Base-by-base conservation (phyloP, 2,797 vertebrate species). In the Phalloptychus januarius region DNA sequence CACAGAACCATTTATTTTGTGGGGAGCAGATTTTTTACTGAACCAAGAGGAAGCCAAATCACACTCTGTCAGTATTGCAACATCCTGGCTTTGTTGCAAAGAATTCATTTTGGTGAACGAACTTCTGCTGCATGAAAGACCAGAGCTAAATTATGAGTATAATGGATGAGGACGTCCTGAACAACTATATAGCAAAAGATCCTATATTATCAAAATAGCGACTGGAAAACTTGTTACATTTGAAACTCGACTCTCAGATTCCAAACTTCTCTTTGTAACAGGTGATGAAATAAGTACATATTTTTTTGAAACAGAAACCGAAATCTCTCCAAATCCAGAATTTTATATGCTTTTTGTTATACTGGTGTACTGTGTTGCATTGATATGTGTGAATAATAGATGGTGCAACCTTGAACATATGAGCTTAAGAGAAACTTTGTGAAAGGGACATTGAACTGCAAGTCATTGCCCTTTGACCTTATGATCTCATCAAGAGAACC, bases 381-480 rank as follows among this genome's bases (percentile, higher is more conserved):
- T 63, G 44, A 67, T 67, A 25, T 67, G 15, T 38, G 31, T 48
- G 45, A 76, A 76, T 67, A 31, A 42, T 38, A 76, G 45, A 67
- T 38, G 44, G 40, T 11, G 33, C 31, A 50, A 31, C 45, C 33
- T 38, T 65, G 13, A 25, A 36, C 28, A 36, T 44, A 31, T 58
- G 25, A 44, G 25, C 11, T n/a, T 58, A 18, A 58, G 5, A 38
- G 20, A 76, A 67, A 38, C 31, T 7, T n/a, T 65, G 44, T 48
- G 45, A 36, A 11, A 5, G 18, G 44, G 31, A 48, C 45, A 67
- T n/a, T 36, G 50, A 54, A 40, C 38, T 42, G 23, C 1, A 4
- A 33, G 38, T 31, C 7, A 11, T 48, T 38, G 31, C 31, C 20
- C 42, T 75, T 46, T 36, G 12, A 33, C 44, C 58, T 18, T 40